These are phyloP conservation scores for Erynnis tages DNA, from an alignment of 2,888 invertebrate species.

Conservation along the genomic window DNA sequence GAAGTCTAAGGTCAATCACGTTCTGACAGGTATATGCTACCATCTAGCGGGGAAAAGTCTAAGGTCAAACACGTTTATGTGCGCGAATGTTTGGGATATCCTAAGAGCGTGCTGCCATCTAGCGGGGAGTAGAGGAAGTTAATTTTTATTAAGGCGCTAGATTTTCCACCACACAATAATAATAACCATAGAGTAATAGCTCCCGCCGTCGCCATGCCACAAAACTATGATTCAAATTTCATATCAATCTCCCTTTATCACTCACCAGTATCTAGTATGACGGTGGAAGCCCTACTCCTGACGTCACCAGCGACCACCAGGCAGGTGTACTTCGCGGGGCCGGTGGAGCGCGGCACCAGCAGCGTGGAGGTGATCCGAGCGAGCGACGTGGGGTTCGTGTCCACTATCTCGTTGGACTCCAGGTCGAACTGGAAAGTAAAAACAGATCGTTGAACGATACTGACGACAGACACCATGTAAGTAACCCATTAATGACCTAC, in stretches of 20 bases:
- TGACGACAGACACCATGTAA: too few species aligned
- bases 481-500: too few species aligned
- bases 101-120: slow-evolving; percentile 42
- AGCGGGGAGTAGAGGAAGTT: too few species aligned
- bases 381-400: slow-evolving; percentile 78
- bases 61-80: background rate
- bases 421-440: slow-evolving; percentile 81
- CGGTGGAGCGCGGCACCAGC: slow-evolving; percentile 84
- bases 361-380: slow-evolving; percentile 87
- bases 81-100: too few species aligned
- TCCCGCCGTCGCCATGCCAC: too few species aligned
- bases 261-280: slow-evolving; percentile 75
- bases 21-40: slow-evolving; percentile 34
- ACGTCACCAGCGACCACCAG: slow-evolving; percentile 84
- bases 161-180: too few species aligned
- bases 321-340: slow-evolving; percentile 88
- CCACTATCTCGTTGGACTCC: slow-evolving; percentile 82
- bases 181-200: too few species aligned
- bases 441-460: too few species aligned
- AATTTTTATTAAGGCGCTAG: too few species aligned
- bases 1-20: background rate
- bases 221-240: too few species aligned
- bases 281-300: slow-evolving; percentile 79
- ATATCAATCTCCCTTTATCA: background rate
- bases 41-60: slow-evolving; percentile 46